A percentile compares a stretch with the other conserved stretches of the same genome.
Evolutionary conservation across 1,140 invertebrate genomes (phyloP).

Genomic region (Drosophila sturtevanti): DNA sequence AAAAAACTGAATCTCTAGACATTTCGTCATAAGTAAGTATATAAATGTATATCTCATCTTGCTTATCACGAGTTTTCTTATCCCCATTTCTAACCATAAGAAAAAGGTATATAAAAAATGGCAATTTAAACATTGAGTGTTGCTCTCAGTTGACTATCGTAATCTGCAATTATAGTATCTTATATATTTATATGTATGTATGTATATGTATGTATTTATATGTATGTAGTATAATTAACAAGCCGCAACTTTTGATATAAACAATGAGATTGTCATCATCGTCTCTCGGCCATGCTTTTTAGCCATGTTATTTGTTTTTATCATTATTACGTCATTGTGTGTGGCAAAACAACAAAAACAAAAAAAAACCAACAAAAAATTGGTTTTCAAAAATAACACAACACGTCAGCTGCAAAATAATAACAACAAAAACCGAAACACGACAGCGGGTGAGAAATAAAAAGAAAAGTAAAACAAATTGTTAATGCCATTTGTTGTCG

Average conservation of each 20-base stretch:
- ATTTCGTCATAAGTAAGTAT: too few species aligned
- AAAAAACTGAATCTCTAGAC: too few species aligned
- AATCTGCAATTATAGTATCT: neutral
- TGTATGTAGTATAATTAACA: neutral
- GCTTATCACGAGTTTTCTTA: too few species aligned
- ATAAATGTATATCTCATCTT: too few species aligned
- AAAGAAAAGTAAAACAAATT: conserved; percentile 40
- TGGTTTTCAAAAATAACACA: conserved; percentile 71
- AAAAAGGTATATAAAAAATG: too few species aligned
- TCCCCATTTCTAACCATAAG: too few species aligned
- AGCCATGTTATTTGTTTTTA: conserved; percentile 55
- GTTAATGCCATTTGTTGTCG: conserved; percentile 26
- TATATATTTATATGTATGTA: neutral
- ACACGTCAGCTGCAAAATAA: conserved; percentile 66
- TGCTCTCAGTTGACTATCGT: neutral
- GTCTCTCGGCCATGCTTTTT: conserved; percentile 27
- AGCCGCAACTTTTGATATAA: conserved; percentile 66
- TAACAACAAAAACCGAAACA: neutral
- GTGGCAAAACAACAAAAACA: too few species aligned
- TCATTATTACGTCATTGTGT: conserved; percentile 73
- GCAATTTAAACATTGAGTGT: too few species aligned
- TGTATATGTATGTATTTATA: too few species aligned
- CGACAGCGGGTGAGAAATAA: neutral
- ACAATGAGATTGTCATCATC: conserved; percentile 66
- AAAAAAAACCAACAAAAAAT: conserved; percentile 43